These are phyloP conservation scores for Lamellibrachia satsuma DNA, from an alignment of 2,888 invertebrate species.

Conservation along the genomic window DNA sequence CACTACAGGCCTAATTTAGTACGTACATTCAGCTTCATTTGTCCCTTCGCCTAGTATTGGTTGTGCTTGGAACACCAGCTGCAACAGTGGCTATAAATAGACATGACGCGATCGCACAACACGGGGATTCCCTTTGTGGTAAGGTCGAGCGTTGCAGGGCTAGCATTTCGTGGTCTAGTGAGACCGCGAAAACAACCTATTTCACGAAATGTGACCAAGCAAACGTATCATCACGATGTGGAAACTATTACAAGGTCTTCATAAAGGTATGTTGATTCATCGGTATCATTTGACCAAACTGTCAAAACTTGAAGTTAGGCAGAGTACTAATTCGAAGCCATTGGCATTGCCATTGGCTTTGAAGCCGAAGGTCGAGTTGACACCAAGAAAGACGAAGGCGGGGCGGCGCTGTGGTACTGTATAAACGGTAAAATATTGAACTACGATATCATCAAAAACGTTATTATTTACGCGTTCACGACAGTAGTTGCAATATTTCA, in stretches of 20 bases:
- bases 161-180: background rate
- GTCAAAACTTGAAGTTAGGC: background rate
- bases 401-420: background rate
- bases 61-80: background rate
- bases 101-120: background rate
- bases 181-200: background rate
- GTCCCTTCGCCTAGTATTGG: too few species aligned
- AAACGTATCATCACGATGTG: constrained; percentile 4
- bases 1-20: too few species aligned
- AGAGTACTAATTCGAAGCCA: background rate
- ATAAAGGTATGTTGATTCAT: background rate
- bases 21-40: too few species aligned
- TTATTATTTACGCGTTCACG: background rate
- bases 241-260: constrained; percentile 17
- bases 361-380: background rate
- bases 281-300: background rate
- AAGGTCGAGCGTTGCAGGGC: background rate
- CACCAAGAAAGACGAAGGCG: background rate
- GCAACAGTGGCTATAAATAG: background rate
- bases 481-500: background rate
- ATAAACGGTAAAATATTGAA: background rate
- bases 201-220: background rate
- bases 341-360: background rate
- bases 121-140: background rate
- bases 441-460: background rate